Base-by-base conservation (phyloP, 2,888 invertebrate genomes). In the Coelopa pilipes region DNA sequence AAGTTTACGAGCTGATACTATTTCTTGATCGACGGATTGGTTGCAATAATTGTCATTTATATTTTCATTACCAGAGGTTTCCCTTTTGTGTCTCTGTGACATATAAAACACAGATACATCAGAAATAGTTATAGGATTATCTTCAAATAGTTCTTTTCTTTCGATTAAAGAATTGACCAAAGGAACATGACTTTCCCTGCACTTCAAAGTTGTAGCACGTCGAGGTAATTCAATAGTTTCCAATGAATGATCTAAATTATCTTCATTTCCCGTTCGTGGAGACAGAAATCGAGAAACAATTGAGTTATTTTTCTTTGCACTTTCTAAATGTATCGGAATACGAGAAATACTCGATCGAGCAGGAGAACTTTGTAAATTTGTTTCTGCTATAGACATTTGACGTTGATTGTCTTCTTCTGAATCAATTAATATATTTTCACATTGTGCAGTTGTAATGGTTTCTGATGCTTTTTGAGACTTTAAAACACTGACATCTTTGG, bases 61-160 rank as follows among this genome's bases (percentile, higher is more conserved):
- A 13, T 15, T 46, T 19, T 67, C 50, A n/a, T 4, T 1, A 21
- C 55, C 47, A 55, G 13, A 19, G 12, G 13, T 15, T 34, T 34
- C 17, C 5, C 11, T 10, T 1, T 34, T 10, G 12, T 67, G 57
- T 12, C 66, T 72, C 17, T 81, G 77, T 0, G 77, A 73, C n/a
- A 72, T 70, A 60, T 81, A 81, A 68, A 79, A 80, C 1, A 21
- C 74, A 0, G 81, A 81, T 11, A 82, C 83, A 77, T 84, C 84
- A 0, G 83, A 82, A 68, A 83, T 81, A 3, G 82, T 82, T 15
- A 83, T 82, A 1, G 82, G 78, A 57, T 83, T 81, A 11, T 79
- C 79, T 46, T 82, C 82, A 62, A 70, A 76, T 24, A 66, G 9
- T 45, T 53, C 62, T 4, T 60, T 19, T 60, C 60, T 24, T 57